A percentile compares a stretch with the other conserved stretches of the same genome.
Conservation (phyloP, 1,140 invertebrate species). For the Andrena cerasifolii region DNA sequence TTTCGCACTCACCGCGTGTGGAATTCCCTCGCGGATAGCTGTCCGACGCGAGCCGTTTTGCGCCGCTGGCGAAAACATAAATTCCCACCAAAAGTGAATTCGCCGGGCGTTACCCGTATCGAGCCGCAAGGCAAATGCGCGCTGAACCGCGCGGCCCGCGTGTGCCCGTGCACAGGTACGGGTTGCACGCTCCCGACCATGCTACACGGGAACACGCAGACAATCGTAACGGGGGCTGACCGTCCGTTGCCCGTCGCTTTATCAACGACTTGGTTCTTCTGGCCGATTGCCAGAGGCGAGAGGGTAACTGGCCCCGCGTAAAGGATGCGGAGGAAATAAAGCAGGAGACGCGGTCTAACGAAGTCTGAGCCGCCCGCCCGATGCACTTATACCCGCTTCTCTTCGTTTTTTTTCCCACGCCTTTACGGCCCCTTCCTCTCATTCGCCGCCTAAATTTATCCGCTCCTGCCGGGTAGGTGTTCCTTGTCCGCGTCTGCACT, state of each 20-base stretch:
- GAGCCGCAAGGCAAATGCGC: conserved; percentile 57
- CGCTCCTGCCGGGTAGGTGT: conserved; percentile 4
- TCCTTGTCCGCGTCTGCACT: neutral
- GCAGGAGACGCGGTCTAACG: conserved; percentile 53
- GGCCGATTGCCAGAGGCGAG: conserved; percentile 58
- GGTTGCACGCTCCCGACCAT: conserved; percentile 11
- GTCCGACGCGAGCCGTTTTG: conserved; percentile 49
- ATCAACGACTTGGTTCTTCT: conserved; percentile 48
- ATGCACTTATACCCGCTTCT: conserved; percentile 47
- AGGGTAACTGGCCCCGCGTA: conserved; percentile 25
- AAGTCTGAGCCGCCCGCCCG: conserved; percentile 63
- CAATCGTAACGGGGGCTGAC: neutral
- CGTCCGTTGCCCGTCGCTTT: conserved; percentile 21
- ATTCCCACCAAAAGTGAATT: conserved; percentile 67
- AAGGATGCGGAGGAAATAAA: conserved; percentile 41
- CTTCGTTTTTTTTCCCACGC: conserved; percentile 20
- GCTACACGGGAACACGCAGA: neutral
- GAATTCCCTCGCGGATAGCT: conserved; percentile 53
- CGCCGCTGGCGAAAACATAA: conserved; percentile 67
- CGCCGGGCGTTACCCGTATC: conserved; percentile 59
- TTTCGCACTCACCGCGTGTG: conserved; percentile 47
- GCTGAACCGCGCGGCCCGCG: conserved; percentile 41
- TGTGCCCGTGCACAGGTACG: conserved; percentile 49
- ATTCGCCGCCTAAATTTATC: conserved; percentile 40
- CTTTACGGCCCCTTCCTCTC: conserved; percentile 3